Evolutionary conservation across 2,888 invertebrate genomes (phyloP), one percentile per base, ranked within the genome.

Genomic region (Drosophila falleni): DNA sequence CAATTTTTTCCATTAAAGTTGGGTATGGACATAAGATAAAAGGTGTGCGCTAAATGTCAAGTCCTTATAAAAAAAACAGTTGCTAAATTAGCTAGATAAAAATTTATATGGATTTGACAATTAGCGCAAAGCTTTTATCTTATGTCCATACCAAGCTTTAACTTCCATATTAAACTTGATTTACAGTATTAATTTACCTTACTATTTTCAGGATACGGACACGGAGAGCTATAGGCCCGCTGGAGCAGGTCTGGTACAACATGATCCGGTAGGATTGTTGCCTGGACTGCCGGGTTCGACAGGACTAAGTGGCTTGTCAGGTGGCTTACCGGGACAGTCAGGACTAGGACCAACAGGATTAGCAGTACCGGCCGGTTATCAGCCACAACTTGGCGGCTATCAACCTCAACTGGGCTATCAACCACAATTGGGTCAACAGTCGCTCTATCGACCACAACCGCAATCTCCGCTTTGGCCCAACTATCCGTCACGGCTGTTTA

Each of bases 121-220:
- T n/a, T n/a, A n/a, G n/a, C n/a, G n/a, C n/a, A n/a, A n/a, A n/a
- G n/a, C n/a, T n/a, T n/a, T n/a, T n/a, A n/a, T n/a, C n/a, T n/a
- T n/a, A n/a, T n/a, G n/a, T n/a, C n/a, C n/a, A n/a, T n/a, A n/a
- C n/a, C n/a, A n/a, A n/a, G n/a, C n/a, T n/a, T n/a, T n/a, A n/a
- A n/a, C n/a, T n/a, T n/a, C n/a, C n/a, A n/a, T n/a, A n/a, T n/a
- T n/a, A 4, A 23, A 23, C 23, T 23, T 23, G 23, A 23, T 23
- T 23, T 4, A 23, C 23, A 23, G 23, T 23, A 3, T 23, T 23
- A 4, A 23, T 23, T 23, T 23, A 23, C 3, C 4, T 23, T 23
- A 23, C 4, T 23, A 29, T 29, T 29, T 29, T 29, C 95, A 95
- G 81, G 95, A 94, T 65, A 92, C 93, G 64, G 95, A 95, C 79